Evolutionary conservation across 35 echinoderm and acorn worm genomes (phyloP), one percentile per base, ranked within the genome.

Genomic region (Holothuria glaberrima): DNA sequence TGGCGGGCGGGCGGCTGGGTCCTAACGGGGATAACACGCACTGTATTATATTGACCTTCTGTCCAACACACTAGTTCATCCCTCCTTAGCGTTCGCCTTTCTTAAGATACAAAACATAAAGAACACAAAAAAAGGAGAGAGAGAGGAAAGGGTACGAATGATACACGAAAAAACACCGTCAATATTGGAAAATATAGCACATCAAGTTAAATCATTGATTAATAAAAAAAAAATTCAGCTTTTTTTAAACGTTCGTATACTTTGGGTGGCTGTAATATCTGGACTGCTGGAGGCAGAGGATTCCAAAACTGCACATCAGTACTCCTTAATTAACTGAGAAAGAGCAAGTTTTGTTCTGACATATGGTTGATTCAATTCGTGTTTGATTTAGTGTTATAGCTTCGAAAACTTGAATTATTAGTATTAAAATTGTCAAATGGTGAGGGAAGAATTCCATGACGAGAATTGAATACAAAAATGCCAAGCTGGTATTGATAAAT

Each of bases 311-410:
- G 80, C 27, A 46, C 54, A 50, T 31, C 44, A 59, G 46, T 45
- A 24, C 48, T 83, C 48, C 79, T 9, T 83, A 58, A 52, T 29
- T n/a, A n/a, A n/a, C n/a, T 83, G 45, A 83, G 26, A 52, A 48
- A 13, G 44, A 25, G 27, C 80, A 52, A 84, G 54, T 58, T 58
- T 58, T 84, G 28, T 58, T 24, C 46, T 57, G 21, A 84, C 58
- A 24, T 27, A 84, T 58, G 46, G 46, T 84, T 64, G 60, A 64
- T 64, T 64, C 26, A 64, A 14, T 4, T 4, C 61, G 41, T 52
- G 21, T 46, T 58, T 84, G 24, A 84, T 59, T 41, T 84, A n/a
- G 80, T 84, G 54, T 84, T 84, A 84, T 84, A 48, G 46, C 35
- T 22, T 60, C 20, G 6, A 12, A 84, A 28, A 31, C 30, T 58